Base-by-base conservation (phyloP, 2,888 invertebrate genomes). In the Julus scandinavius region DNA sequence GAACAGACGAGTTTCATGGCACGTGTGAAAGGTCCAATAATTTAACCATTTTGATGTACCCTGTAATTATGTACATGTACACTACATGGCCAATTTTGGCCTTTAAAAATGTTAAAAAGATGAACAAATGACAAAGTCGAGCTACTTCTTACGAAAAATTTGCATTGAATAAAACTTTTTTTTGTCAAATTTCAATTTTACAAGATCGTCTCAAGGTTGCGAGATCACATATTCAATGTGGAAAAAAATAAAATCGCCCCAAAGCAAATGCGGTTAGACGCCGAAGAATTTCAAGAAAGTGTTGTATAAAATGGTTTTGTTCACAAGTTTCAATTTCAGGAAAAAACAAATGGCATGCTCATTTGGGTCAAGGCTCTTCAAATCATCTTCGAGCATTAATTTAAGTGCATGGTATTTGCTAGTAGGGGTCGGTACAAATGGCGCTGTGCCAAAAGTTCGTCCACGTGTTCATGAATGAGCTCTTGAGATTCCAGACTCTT, bases 191-290 rank as follows among this genome's bases (percentile, higher is more conserved):
- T 63, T 5, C 63, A 63, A 13, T 63, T 63, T 63, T 4, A n/a
- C 17, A 6, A 63, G n/a, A 63, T n/a, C n/a, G 63, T 63, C 63
- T 63, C 63, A 63, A 63, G 63, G 63, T 63, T 63, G n/a, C 63
- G 5, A 7, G 45, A 45, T 63, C 7, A 7, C 63, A 63, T 17
- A 63, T 63, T 63, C n/a, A 63, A 63, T 17, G n/a, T n/a, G 0
- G 17, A 17, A 63, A 63, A n/a, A 63, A n/a, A 17, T 29, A n/a
- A 63, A 63, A 63, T 63, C n/a, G 63, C 63, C 63, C n/a, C 63
- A 54, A 54, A 54, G 54, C 54, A 17, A 13, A 7, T 54, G 63
- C n/a, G 17, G 63, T n/a, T 17, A 63, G 63, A 63, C 63, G n/a
- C 54, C 13, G 5, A n/a, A n/a, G 63, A 63, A 63, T 63, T 63